Evolutionary conservation across 2,797 vertebrate genomes (phyloP).

Genomic region (Cirrhinus mrigala): DNA sequence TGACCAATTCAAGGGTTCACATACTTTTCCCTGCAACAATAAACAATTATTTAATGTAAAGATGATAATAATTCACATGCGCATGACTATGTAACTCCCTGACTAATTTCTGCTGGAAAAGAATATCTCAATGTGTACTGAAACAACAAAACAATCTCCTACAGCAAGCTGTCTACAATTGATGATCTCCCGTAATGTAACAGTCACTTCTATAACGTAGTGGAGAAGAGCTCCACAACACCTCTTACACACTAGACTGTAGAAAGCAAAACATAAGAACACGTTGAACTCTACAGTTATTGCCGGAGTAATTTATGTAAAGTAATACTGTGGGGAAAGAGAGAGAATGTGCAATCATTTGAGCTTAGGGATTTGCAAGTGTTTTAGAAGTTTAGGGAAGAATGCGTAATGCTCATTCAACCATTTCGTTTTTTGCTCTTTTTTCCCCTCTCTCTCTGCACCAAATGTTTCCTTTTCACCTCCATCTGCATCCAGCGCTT

Average conservation of each 20-base stretch:
- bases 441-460: neutral
- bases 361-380: conserved; percentile 53
- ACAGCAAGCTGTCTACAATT: conserved; percentile 2
- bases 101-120: neutral
- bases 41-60: neutral
- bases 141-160: conserved; percentile 25
- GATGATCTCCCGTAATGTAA: conserved; percentile 13
- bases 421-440: conserved; percentile 22
- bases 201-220: conserved; percentile 19
- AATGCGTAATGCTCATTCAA: conserved; percentile 48
- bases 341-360: conserved; percentile 53
- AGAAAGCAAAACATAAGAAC: conserved; percentile 35
- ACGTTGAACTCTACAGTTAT: conserved; percentile 49
- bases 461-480: conserved; percentile 33
- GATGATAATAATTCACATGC: neutral
- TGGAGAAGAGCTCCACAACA: neutral
- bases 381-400: conserved; percentile 56
- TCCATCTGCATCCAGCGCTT: conserved; percentile 33
- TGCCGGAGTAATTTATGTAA: conserved; percentile 57
- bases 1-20: neutral
- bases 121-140: neutral
- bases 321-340: conserved; percentile 55
- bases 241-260: conserved; percentile 1
- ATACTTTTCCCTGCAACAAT: neutral
- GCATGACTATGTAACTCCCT: neutral